phyloP scores from a whole-genome alignment of 2,113 vertebrate genomes.

The Murina feae region DNA sequence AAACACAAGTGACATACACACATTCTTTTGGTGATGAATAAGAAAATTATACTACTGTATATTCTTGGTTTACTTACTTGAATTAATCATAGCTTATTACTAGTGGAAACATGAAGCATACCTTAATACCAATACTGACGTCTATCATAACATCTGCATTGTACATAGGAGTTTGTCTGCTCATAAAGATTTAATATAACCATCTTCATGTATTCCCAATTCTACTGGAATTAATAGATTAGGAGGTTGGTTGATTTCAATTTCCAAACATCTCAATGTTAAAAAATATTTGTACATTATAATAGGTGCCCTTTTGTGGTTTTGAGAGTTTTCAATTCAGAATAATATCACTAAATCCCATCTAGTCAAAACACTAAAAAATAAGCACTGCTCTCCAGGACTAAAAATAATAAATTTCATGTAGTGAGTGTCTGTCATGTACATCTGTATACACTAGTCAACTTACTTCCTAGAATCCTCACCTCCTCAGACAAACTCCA shows the following conservation, averaged over 20 bases:
- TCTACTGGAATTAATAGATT: constrained; percentile 14
- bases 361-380: constrained; percentile 20
- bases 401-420: not conserved
- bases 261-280: constrained; percentile 12
- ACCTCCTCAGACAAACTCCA: not conserved
- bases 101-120: not conserved
- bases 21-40: constrained; percentile 14
- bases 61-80: constrained; percentile 17
- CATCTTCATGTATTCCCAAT: not conserved
- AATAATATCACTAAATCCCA: constrained; percentile 9
- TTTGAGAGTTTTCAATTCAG: constrained; percentile 9
- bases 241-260: not conserved
- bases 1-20: not conserved
- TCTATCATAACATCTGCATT: constrained; percentile 11
- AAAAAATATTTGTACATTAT: constrained; percentile 11
- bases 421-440: not conserved
- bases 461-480: not conserved
- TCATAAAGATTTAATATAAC: not conserved
- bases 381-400: not conserved
- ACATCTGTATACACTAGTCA: not conserved
- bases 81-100: constrained; percentile 44
- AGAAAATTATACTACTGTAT: not conserved
- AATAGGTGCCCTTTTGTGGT: not conserved
- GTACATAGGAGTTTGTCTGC: not conserved
- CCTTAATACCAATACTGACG: not conserved